Percentiles rank a stretch among this genome's conserved stretches.
phyloP scores from a whole-genome alignment of 1,140 invertebrate genomes.

The Heterodera schachtii region DNA sequence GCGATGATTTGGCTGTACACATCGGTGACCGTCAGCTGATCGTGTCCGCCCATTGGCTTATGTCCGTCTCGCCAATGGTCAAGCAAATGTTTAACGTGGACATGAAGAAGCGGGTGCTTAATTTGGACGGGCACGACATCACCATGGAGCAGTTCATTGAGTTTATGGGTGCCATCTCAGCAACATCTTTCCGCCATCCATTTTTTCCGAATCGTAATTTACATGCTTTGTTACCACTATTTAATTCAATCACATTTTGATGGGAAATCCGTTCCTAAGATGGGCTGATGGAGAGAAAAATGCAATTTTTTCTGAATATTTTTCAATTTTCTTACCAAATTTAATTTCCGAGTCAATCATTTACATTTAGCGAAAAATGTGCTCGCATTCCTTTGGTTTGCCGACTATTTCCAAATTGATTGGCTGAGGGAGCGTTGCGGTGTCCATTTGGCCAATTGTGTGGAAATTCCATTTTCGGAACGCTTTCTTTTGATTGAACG shows the following conservation, averaged over 20 bases:
- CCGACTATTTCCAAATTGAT: neutral
- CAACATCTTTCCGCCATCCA: neutral
- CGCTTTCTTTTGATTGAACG: neutral
- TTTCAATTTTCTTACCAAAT: no score
- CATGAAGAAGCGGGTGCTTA: neutral
- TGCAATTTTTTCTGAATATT: no score
- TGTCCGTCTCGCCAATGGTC: neutral
- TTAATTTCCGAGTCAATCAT: neutral
- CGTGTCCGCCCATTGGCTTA: neutral
- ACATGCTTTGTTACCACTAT: no score
- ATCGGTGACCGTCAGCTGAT: neutral
- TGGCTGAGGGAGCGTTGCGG: neutral
- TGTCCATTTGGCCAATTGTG: constrained; percentile 1
- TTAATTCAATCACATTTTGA: neutral
- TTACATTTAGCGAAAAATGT: neutral
- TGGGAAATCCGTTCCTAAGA: no score
- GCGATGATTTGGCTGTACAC: neutral
- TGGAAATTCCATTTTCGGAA: neutral
- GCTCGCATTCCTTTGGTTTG: neutral
- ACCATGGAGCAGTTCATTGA: neutral
- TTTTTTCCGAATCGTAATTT: neutral
- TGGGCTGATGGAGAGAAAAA: no score
- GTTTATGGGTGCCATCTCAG: neutral
- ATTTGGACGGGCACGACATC: neutral
- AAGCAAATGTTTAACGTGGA: neutral